Evolutionary conservation across 1,140 invertebrate species (phyloP).

Genomic region (Mycetomoellerius zeteki): DNA sequence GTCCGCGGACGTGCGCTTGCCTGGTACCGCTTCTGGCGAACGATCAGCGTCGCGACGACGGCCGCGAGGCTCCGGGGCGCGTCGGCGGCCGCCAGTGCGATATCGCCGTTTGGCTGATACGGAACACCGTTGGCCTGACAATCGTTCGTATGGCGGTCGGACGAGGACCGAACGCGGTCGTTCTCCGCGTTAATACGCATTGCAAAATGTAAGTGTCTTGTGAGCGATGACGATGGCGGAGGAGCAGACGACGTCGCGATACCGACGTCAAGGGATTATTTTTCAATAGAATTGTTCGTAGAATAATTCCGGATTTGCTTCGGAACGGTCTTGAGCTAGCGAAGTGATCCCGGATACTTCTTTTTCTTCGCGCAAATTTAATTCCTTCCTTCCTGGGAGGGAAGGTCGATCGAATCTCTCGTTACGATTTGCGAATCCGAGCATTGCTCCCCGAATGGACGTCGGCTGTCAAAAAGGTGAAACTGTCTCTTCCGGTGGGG

Average conservation of each 20-base stretch:
- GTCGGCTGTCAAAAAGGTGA: not conserved
- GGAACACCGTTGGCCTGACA: slow-evolving; percentile 29
- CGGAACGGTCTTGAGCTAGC: not conserved
- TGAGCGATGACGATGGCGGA: not conserved
- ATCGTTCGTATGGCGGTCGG: slow-evolving; percentile 44
- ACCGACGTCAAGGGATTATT: not conserved
- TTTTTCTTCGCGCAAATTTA: not conserved
- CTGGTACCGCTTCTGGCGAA: slow-evolving; percentile 65
- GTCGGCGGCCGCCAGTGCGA: slow-evolving; percentile 63
- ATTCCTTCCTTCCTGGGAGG: not conserved
- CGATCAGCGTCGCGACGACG: slow-evolving; percentile 59
- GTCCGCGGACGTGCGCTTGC: slow-evolving; percentile 63
- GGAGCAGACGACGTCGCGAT: not conserved
- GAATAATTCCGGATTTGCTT: not conserved
- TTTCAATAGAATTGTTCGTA: not conserved
- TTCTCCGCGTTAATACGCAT: slow-evolving; percentile 29
- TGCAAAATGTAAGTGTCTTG: slow-evolving; percentile 61
- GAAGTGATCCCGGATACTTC: not conserved
- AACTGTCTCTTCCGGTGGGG: not conserved
- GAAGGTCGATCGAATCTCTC: not conserved
- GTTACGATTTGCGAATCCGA: not conserved
- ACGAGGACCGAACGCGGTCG: slow-evolving; percentile 27
- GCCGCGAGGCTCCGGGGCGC: slow-evolving; percentile 33
- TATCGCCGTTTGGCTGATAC: slow-evolving; percentile 69
- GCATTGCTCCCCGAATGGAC: slow-evolving; percentile 2